phyloP scores from a whole-genome alignment of 2,888 invertebrate genomes.

The Miltochrista miniata region DNA sequence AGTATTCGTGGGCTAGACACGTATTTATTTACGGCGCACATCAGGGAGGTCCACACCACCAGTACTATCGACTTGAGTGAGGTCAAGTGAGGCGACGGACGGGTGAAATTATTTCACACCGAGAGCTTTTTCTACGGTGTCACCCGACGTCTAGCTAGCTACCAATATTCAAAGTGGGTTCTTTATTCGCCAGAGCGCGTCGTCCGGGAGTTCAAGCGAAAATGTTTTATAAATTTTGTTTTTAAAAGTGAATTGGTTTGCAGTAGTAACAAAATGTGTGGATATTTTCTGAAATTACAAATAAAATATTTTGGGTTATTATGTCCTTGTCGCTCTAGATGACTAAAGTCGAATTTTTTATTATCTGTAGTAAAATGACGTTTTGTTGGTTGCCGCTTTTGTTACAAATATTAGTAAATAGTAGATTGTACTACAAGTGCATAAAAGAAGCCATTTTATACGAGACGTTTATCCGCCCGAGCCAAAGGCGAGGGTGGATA shows the following conservation, averaged over 20 bases:
- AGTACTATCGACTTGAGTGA: slow-evolving; percentile 49
- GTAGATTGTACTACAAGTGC: no score
- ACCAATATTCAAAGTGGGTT: slow-evolving; percentile 20
- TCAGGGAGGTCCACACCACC: slow-evolving; percentile 39
- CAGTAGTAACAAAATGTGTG: not conserved
- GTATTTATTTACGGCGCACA: slow-evolving; percentile 55
- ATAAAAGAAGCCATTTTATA: no score
- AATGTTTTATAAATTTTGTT: slow-evolving; percentile 6
- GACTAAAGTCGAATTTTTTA: no score
- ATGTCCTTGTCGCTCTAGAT: no score
- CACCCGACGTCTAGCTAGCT: slow-evolving; percentile 5
- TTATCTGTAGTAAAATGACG: no score
- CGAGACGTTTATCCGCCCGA: no score
- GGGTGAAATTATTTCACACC: slow-evolving; percentile 45
- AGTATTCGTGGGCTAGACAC: slow-evolving; percentile 46
- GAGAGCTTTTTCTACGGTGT: slow-evolving; percentile 35
- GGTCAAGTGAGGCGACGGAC: slow-evolving; percentile 54
- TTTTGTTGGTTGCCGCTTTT: no score
- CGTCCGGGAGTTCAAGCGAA: slow-evolving; percentile 1
- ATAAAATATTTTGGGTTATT: no score
- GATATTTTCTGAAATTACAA: no score
- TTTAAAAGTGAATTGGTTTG: not conserved
- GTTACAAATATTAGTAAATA: no score
- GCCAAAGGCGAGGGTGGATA: no score
- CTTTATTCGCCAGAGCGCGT: slow-evolving; percentile 3